Evolutionary conservation across 2,113 vertebrate species (phyloP).

Genomic region (Xyrauchen texanus): DNA sequence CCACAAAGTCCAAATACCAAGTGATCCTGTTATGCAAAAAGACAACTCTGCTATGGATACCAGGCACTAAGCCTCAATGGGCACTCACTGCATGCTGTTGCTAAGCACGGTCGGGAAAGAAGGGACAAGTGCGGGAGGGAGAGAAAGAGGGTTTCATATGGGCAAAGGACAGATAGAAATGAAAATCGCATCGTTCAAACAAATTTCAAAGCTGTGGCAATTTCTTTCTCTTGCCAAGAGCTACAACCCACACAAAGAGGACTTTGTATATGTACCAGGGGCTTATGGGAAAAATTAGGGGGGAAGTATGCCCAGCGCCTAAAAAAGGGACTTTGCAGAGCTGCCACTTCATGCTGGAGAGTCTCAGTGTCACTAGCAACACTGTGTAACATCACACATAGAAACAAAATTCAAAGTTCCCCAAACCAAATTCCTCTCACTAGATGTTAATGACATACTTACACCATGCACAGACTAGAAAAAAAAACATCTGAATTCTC

Average conservation of each 20-base stretch:
- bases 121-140: constrained; percentile 23
- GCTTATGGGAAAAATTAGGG: constrained; percentile 56
- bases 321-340: constrained; percentile 48
- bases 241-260: constrained; percentile 53
- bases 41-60: constrained; percentile 39
- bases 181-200: constrained; percentile 61
- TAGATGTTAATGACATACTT: constrained; percentile 20
- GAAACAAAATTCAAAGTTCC: background rate
- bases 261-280: constrained; percentile 54
- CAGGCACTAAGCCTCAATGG: constrained; percentile 31
- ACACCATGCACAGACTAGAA: background rate
- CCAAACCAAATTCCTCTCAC: constrained; percentile 18
- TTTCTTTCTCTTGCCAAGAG: constrained; percentile 55
- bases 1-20: constrained; percentile 4
- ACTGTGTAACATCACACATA: constrained; percentile 21
- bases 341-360: constrained; percentile 40
- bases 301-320: constrained; percentile 45
- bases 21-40: constrained; percentile 47
- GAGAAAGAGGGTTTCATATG: constrained; percentile 37
- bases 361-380: constrained; percentile 21
- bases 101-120: constrained; percentile 41
- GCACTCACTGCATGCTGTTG: constrained; percentile 44
- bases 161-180: constrained; percentile 52
- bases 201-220: constrained; percentile 54
- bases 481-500: background rate